Percentiles rank a stretch among this genome's conserved stretches.
phyloP scores from a whole-genome alignment of 2,888 invertebrate species.

The Lithosia quadra region DNA sequence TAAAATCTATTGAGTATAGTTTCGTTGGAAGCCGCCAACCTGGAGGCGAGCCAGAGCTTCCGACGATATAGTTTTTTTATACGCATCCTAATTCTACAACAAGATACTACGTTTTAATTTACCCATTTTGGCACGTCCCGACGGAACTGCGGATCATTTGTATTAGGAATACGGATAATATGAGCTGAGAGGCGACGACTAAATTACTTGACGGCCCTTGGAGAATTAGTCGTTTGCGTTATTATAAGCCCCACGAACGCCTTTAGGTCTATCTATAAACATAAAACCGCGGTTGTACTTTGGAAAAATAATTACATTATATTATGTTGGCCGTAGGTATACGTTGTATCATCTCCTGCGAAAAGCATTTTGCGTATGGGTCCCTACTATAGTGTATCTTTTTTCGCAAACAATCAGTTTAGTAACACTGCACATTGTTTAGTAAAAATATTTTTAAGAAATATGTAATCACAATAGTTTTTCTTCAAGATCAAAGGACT shows the following conservation, averaged over 20 bases:
- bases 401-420: no score
- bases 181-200: slow-evolving; percentile 69
- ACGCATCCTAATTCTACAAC: slow-evolving; percentile 62
- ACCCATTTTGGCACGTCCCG: slow-evolving; percentile 81
- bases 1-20: slow-evolving; percentile 54
- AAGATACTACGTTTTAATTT: slow-evolving; percentile 80
- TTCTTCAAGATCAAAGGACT: no score
- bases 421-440: not conserved
- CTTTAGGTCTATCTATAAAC: slow-evolving; percentile 55
- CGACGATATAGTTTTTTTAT: slow-evolving; percentile 69
- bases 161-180: slow-evolving; percentile 75
- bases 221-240: slow-evolving; percentile 60
- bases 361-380: no score
- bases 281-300: slow-evolving; percentile 41
- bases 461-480: not conserved
- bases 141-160: slow-evolving; percentile 79
- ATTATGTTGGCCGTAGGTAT: slow-evolving; percentile 9
- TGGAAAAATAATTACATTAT: slow-evolving; percentile 60
- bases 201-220: slow-evolving; percentile 63
- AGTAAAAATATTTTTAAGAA: not conserved
- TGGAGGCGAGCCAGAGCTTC: slow-evolving; percentile 68
- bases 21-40: slow-evolving; percentile 62
- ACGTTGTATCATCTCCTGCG: not conserved
- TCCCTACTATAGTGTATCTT: no score
- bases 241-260: slow-evolving; percentile 57